A percentile compares a stretch with the other conserved stretches of the same genome.
Evolutionary conservation across 2,113 vertebrate species (phyloP).

Genomic region (Leucosticte australis): DNA sequence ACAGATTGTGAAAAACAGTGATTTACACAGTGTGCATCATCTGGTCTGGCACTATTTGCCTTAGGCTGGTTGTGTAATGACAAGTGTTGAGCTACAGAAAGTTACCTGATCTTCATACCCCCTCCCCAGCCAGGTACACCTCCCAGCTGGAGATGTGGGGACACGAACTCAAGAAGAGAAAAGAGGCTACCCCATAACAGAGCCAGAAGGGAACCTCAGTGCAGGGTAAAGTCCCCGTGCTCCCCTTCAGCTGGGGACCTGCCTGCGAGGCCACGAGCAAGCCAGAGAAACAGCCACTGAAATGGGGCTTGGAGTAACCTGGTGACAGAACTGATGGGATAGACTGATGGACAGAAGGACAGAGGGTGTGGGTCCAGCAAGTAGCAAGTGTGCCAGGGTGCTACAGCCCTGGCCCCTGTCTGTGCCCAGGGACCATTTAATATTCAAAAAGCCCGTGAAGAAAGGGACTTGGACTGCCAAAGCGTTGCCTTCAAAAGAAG

Average conservation of each 20-base stretch:
- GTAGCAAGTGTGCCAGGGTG: neutral
- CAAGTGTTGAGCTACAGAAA: neutral
- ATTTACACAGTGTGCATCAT: neutral
- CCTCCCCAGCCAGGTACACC: neutral
- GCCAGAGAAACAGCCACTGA: neutral
- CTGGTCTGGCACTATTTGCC: neutral
- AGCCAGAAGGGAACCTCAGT: neutral
- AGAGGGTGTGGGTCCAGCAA: neutral
- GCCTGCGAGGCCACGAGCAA: rapidly evolving
- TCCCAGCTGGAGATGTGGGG: neutral
- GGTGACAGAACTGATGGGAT: neutral
- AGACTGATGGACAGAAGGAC: neutral
- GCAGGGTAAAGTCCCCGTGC: rapidly evolving
- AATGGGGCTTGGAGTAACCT: neutral
- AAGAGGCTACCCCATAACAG: neutral
- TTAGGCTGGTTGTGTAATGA: neutral
- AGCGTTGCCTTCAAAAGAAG: neutral
- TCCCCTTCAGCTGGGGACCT: neutral
- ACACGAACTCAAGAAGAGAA: neutral
- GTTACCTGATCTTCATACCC: neutral
- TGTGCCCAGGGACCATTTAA: neutral
- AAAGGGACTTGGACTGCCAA: neutral
- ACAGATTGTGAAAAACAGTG: neutral
- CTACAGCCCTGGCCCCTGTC: neutral
- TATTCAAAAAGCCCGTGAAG: neutral